Evolutionary conservation across 2,797 vertebrate species (phyloP), one percentile per base, ranked within the genome.

Genomic region (Acanthurus lineatus): DNA sequence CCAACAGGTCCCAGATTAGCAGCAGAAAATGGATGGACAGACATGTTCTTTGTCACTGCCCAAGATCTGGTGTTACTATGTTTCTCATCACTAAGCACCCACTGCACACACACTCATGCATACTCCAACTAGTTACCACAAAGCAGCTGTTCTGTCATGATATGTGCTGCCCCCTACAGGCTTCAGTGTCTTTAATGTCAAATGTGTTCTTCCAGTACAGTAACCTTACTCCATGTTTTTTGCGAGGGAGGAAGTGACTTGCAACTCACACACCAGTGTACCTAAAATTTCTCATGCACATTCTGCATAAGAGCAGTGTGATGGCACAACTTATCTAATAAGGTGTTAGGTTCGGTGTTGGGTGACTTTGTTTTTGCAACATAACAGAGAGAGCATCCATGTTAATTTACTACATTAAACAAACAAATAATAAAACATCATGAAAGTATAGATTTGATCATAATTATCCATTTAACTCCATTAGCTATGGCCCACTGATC

Each of bases 161-260:
- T 9, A 48, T 72, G 62, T 79, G 74, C 74, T 77, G 81, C 79
- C 77, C 73, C 56, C 81, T 85, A 25, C 68, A 73, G 79, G 70
- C 56, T 10, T 45, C 45, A 57, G 20, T 76, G 9, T 74, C 64
- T 66, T 63, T 40, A 17, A 40, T 62, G 11, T 3, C 40, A 42
- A 12, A 42, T 42, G 40, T 42, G 40, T 10, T 42, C 53, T 59
- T 60, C 49, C 62, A 64, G 57, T 25, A 14, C 47, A 65, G 35
- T 60, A 32, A 38, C 44, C 25, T 74, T 38, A 54, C n/a, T 9
- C 38, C 3, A 48, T 35, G 8, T 28, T 32, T 32, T 35, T 57
- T 42, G 10, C 59, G 38, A 69, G 42, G 12, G 25, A 28, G 35
- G 35, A 38, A 28, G 57, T 58, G 17, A 76, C 38, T 47, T 66